Percentiles rank a stretch among this genome's conserved stretches.
Conservation (phyloP, 2,888 invertebrate genomes). For the Beris morrisii region DNA sequence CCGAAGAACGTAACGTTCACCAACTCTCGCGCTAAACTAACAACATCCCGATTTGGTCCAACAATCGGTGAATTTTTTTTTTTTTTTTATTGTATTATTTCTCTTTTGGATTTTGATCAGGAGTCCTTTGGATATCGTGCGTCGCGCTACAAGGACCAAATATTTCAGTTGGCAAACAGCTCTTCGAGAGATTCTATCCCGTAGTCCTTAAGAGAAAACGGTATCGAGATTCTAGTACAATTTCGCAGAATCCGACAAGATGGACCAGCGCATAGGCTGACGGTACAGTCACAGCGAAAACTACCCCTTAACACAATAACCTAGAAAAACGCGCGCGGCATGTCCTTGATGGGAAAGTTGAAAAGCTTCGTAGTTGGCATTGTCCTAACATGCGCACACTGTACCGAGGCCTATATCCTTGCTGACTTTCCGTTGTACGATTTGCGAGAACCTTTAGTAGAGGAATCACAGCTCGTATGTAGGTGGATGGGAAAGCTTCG, state of each 20-base stretch:
- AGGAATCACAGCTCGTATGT: too few species aligned
- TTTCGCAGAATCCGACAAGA: not conserved
- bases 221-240: constrained; percentile 9
- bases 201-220: constrained; percentile 2
- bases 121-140: constrained; percentile 27
- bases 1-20: constrained; percentile 36
- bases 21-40: constrained; percentile 39
- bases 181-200: not conserved
- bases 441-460: too few species aligned
- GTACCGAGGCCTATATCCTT: too few species aligned
- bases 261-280: constrained; percentile 1
- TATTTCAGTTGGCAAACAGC: not conserved
- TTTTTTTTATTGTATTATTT: constrained; percentile 32
- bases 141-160: not conserved
- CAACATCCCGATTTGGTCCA: constrained; percentile 32
- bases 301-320: constrained; percentile 11
- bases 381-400: constrained; percentile 7
- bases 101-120: constrained; percentile 28
- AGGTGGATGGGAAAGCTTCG: too few species aligned
- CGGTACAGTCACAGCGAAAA: constrained; percentile 17
- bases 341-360: constrained; percentile 23
- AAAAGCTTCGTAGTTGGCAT: constrained; percentile 12
- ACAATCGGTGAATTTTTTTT: constrained; percentile 32
- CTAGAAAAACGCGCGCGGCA: not conserved
- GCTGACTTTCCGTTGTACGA: too few species aligned